Evolutionary conservation across 2,888 invertebrate species (phyloP).

Genomic region (Agonopterix subpropinquella): DNA sequence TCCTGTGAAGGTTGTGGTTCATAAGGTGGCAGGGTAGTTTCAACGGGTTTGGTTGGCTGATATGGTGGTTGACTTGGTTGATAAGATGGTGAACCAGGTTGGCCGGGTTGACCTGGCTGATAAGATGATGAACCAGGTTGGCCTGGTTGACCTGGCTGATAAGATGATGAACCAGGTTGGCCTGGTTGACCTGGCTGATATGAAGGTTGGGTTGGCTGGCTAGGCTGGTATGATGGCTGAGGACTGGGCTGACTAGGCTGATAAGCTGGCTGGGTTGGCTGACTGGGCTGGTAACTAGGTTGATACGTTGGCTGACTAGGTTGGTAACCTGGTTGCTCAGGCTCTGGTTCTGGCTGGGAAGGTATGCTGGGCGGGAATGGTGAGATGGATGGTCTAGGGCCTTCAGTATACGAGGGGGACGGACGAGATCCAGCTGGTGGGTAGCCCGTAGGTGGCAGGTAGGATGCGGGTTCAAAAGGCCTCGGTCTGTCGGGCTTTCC

Average conservation of each 20-base stretch:
- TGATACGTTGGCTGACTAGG: conserved; percentile 29
- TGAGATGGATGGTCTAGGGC: conserved; percentile 32
- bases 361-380: conserved; percentile 20
- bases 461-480: conserved; percentile 77
- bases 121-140: conserved; percentile 25
- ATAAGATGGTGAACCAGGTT: conserved; percentile 23
- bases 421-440: conserved; percentile 58
- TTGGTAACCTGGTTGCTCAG: conserved; percentile 31
- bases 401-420: conserved; percentile 57
- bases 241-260: conserved; percentile 21
- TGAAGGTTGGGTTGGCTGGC: conserved; percentile 17
- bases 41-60: conserved; percentile 6
- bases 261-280: conserved; percentile 25
- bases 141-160: conserved; percentile 26
- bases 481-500: conserved; percentile 81
- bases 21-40: conserved; percentile 2
- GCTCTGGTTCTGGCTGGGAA: conserved; percentile 32
- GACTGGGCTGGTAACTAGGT: conserved; percentile 18
- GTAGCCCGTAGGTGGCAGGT: conserved; percentile 60
- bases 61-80: conserved; percentile 18
- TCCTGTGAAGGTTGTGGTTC: conserved; percentile 1
- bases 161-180: conserved; percentile 24
- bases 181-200: conserved; percentile 22
- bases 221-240: conserved; percentile 29
- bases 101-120: conserved; percentile 24